Evolutionary conservation across 1,140 invertebrate genomes (phyloP).

Genomic region (Mamestra configurata): DNA sequence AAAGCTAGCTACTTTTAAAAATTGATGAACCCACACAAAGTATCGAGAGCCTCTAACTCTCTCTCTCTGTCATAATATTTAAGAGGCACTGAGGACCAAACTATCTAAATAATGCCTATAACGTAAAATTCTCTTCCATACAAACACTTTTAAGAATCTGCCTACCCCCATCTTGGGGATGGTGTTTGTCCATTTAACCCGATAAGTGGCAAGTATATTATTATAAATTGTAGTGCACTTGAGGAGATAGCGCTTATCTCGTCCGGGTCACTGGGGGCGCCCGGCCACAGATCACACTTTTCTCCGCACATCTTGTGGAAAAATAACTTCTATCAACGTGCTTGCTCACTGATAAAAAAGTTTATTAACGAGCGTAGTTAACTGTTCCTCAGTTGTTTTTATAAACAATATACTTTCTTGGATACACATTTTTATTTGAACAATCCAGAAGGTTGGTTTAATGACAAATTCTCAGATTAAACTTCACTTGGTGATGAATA

Average conservation of each 20-base stretch:
- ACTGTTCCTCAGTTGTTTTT: neutral
- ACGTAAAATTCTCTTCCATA: too few species aligned
- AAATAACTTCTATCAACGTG: slow-evolving; percentile 51
- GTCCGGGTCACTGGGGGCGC: slow-evolving; percentile 55
- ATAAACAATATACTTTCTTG: neutral
- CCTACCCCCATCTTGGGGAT: slow-evolving; percentile 8
- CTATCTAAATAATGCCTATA: too few species aligned
- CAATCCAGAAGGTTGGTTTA: neutral
- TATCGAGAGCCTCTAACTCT: too few species aligned
- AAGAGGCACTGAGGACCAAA: too few species aligned
- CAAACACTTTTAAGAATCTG: neutral
- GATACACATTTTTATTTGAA: neutral
- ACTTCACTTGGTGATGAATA: neutral
- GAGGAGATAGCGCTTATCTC: slow-evolving; percentile 57
- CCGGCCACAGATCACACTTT: slow-evolving; percentile 51
- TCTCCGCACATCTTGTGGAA: slow-evolving; percentile 49
- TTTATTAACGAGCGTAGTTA: neutral
- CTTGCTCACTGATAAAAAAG: slow-evolving; percentile 17
- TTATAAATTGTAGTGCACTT: slow-evolving; percentile 56
- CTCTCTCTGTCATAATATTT: too few species aligned
- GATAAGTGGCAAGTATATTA: slow-evolving; percentile 35
- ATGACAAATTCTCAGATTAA: neutral
- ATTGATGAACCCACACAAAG: too few species aligned
- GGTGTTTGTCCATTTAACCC: slow-evolving; percentile 37
- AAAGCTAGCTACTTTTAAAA: too few species aligned